Base-by-base conservation (phyloP, 2,888 invertebrate species). In the Helobdella robusta region DNA sequence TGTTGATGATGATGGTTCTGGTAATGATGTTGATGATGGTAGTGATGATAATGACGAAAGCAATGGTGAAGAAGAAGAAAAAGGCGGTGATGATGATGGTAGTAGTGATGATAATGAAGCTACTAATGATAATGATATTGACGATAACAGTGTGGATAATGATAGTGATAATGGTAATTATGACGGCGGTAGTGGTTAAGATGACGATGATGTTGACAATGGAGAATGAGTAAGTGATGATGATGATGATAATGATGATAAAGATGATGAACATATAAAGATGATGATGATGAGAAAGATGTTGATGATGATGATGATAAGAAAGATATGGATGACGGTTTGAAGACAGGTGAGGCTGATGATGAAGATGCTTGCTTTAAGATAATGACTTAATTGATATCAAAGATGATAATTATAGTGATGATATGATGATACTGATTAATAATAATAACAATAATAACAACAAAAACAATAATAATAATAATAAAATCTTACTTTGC, bases 1-100 rank as follows among this genome's bases (percentile, higher is more conserved):
- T n/a, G 54, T 15, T 56, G 64, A 54, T 11, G 64, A 34, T 56
- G 64, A 63, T 35, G 52, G 25, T 1, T 30, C 30, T 32, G 50
- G 25, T 54, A 52, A 50, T 50, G 44, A n/a, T 18, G 1, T 44
- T 23, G 34, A 61, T 28, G 44, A 40, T 44, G 1, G 30, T 44
- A 25, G 23, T 44, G 46, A 61, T 36, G 44, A 59, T 4, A 34
- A 2, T 44, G 61, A 46, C n/a, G 59, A 59, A n/a, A 25, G 59
- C 8, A 6, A 59, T 50, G 35, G 59, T 65, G 59, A 46, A 46
- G n/a, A 30, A 2, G 35, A 65, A 28, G 23, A 25, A 28, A 35
- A 34, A 35, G 40, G n/a, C 1, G 56, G 32, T 25, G 20, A 54
- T 25, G 4, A 32, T 32, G 36, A 30, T 18, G 36, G n/a, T 36